Evolutionary conservation across 1,140 invertebrate species (phyloP), one percentile per base, ranked within the genome.

Genomic region (Formica selysi): DNA sequence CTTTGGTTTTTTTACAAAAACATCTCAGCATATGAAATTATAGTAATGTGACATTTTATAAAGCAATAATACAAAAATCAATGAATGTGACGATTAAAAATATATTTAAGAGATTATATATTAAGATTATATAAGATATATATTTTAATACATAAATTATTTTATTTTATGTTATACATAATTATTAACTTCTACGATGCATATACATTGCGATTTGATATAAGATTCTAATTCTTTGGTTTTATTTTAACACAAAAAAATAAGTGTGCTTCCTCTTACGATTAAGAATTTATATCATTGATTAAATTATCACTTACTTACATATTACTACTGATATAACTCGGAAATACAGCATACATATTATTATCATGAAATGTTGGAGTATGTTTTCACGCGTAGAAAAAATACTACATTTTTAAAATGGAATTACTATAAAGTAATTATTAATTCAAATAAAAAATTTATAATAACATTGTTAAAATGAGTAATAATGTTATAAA

Each of bases 121-220:
- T 32, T 44, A 51, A 51, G 48, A 3, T 51, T 19, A 51, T 51
- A 51, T 51, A 51, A 51, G 1, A 19, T 51, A 51, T 19, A 51
- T 51, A 48, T 51, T 51, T 51, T 19, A 51, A 3, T 51, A 51
- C n/a, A 59, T 59, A 26, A 76, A 64, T 44, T 32, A 76, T 32
- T 78, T 70, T n/a, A 51, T 26, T 68, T 51, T 78, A 29, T 70
- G 70, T 10, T 44, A 38, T 22, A 59, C n/a, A 81, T 62, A 61
- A 59, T 32, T 36, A 61, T 32, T 32, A 67, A 57, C 61, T n/a
- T 44, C 26, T 44, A 44, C 6, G 10, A 62, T 44, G 5, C 76
- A 44, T 26, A 22, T 61, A 51, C 48, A 44, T 38, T 80, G 13
- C n/a, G 8, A 6, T 57, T 26, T 71, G 44, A 81, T 41, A 81